These are phyloP conservation scores for Phoeniculus purpureus DNA, from an alignment of 2,797 vertebrate species.

Conservation along the genomic window DNA sequence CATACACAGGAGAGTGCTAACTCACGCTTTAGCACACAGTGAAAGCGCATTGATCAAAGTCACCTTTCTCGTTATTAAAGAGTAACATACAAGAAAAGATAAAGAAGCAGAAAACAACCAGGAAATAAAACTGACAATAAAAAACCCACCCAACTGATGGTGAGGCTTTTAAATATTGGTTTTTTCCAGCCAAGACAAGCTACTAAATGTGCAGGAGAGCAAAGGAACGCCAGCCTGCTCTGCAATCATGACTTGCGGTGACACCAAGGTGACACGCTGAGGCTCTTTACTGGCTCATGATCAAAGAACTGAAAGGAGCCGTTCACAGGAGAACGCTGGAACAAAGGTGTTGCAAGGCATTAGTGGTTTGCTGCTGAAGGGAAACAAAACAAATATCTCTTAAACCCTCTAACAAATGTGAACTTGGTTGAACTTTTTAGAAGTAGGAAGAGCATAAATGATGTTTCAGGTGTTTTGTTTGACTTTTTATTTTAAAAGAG, in stretches of 20 bases:
- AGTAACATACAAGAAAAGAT: neutral
- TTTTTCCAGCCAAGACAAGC: neutral
- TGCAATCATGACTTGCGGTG: neutral
- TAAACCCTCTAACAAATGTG: neutral
- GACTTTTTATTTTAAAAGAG: neutral
- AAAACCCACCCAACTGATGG: neutral
- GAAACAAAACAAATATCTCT: neutral
- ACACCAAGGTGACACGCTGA: neutral
- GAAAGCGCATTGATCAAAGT: neutral
- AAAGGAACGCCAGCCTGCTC: neutral
- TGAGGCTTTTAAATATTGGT: neutral
- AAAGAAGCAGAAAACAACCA: neutral
- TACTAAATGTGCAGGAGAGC: neutral
- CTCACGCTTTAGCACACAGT: neutral
- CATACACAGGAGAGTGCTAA: neutral
- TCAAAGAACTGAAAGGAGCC: conserved; percentile 11
- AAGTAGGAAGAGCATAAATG: neutral
- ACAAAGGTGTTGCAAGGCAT: neutral
- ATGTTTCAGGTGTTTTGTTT: neutral
- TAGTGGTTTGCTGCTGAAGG: neutral
- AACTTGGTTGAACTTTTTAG: neutral
- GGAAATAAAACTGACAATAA: neutral
- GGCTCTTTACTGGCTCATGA: neutral
- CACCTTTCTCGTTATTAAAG: neutral
- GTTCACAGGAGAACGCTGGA: neutral